Base-by-base conservation (phyloP, 35 echinoderm and acorn worm genomes). In the Nesometra sesokonis region DNA sequence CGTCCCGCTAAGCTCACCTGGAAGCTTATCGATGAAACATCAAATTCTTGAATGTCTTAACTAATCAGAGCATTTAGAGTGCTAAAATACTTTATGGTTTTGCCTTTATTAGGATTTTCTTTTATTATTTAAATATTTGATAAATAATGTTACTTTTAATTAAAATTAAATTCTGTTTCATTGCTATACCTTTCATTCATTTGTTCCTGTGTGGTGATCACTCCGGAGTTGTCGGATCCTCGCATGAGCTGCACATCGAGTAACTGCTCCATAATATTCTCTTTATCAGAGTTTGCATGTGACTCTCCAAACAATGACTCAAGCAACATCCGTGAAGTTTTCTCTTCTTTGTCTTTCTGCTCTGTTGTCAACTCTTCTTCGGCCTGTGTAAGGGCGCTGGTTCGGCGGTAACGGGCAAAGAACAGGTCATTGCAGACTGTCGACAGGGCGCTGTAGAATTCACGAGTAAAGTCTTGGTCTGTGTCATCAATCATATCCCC, bases 401-500 rank as follows among this genome's bases (percentile, higher is more conserved):
- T 84, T 83, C 89, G 90, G 19, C 95, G 90, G 83, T 94, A 90
- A 15, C 92, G 86, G 0, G 95, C 95, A 37, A 98, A 98, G 92
- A 98, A 98, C 78, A 98, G 88, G 78, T 98, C 95, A 31, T 98
- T 91, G 83, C 95, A 98, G 79, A 98, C 92, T 27, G 87, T 83
- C 17, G 90, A 94, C 0, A 94, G 90, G 38, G 92, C 92, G 0
- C 39, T 81, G 86, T 98, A 90, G 90, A 98, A 98, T 47, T 98
- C 89, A 17, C 87, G 78, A 21, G 82, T 77, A 77, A 94, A 98
- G 30, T 87, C 87, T 5, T 80, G 86, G 27, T 87, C 81, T 34
- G 86, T 85, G 85, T 98, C 95, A 39, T 98, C 95, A 34, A 92
- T 30, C 92, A 98, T 93, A 84, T 98, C 95, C 82, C 92, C 95